A percentile compares a stretch with the other conserved stretches of the same genome.
Evolutionary conservation across 2,888 invertebrate species (phyloP).

Genomic region (Pseudolycoriella hygida): DNA sequence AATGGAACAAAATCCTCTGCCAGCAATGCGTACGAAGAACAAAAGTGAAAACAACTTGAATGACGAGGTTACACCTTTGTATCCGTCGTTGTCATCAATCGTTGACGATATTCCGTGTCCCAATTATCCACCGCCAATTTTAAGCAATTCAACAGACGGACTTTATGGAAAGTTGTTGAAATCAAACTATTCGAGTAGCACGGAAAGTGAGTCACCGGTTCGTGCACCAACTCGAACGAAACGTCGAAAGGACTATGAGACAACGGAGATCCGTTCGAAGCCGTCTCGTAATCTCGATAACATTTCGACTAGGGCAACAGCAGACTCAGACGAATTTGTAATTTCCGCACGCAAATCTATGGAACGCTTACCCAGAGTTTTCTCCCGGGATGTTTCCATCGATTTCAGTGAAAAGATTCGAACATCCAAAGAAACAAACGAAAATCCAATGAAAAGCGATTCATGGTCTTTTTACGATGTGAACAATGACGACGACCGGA

Average conservation of each 20-base stretch:
- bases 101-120: constrained; percentile 21
- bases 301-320: constrained; percentile 15
- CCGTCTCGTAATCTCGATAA: constrained; percentile 8
- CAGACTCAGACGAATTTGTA: constrained; percentile 21
- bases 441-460: constrained; percentile 17
- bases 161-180: constrained; percentile 17
- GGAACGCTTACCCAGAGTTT: constrained; percentile 10
- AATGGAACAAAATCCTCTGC: background rate
- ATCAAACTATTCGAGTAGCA: background rate
- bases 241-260: constrained; percentile 22
- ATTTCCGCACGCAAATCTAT: constrained; percentile 17
- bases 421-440: background rate
- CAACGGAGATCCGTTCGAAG: constrained; percentile 17
- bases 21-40: background rate
- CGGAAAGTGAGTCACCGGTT: constrained; percentile 7
- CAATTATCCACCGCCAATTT: constrained; percentile 22
- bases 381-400: constrained; percentile 5
- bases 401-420: constrained; percentile 5
- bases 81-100: constrained; percentile 2
- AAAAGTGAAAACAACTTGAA: background rate
- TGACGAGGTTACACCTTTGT: background rate
- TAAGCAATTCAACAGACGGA: constrained; percentile 11
- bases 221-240: constrained; percentile 20
- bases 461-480: constrained; percentile 26
- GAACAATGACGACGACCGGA: constrained; percentile 7